phyloP scores from a whole-genome alignment of 1,140 invertebrate species.

The Rhopalosiphum maidis region DNA sequence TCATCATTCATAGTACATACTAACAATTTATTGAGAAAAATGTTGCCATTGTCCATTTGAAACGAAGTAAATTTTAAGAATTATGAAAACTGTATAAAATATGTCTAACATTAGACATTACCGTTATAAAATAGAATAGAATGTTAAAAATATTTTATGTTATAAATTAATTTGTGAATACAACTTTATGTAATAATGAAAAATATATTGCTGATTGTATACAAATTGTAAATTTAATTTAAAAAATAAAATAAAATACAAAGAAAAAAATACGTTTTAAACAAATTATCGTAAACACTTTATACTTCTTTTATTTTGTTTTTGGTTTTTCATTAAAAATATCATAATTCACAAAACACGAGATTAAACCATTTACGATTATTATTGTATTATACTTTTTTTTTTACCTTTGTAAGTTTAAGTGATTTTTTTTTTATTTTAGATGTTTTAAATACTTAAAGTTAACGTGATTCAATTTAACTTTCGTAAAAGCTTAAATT shows the following conservation, averaged over 20 bases:
- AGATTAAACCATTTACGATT: background rate
- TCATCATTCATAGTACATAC: background rate
- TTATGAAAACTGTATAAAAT: background rate
- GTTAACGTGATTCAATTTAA: background rate
- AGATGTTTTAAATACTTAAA: background rate
- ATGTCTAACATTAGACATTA: background rate
- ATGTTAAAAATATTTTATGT: background rate
- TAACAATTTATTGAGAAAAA: background rate
- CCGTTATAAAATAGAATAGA: background rate
- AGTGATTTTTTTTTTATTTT: slow-evolving; percentile 1
- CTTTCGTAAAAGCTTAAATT: background rate
- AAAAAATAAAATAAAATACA: slow-evolving; percentile 8
- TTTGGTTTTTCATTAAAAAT: background rate
- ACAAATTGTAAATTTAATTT: background rate
- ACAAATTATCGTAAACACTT: background rate
- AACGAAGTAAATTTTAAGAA: background rate
- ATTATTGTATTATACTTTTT: background rate
- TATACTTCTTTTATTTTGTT: background rate
- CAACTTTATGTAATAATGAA: background rate
- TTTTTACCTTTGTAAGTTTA: background rate
- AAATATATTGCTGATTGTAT: background rate
- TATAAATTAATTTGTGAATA: background rate
- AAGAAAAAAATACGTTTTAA: background rate
- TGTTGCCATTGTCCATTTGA: background rate
- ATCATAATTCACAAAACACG: background rate